Percentiles rank a stretch among this genome's conserved stretches.
Evolutionary conservation across 2,797 vertebrate species (phyloP).

Genomic region (Etheostoma nigrum): DNA sequence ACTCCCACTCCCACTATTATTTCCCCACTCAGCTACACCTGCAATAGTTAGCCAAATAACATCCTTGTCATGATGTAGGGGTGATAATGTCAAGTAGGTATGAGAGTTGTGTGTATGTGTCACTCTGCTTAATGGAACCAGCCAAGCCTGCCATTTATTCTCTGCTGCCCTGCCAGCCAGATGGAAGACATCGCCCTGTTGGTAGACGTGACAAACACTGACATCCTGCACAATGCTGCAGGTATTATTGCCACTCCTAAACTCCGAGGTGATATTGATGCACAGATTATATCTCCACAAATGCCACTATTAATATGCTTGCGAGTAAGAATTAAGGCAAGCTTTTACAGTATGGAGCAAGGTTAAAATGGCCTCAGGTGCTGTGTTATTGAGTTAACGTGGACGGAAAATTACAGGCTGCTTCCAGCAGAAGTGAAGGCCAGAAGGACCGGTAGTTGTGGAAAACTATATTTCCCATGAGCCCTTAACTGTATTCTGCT

Average conservation of each 20-base stretch:
- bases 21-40: conserved; percentile 57
- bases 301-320: conserved; percentile 51
- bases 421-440: conserved; percentile 58
- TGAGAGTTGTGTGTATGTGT: conserved; percentile 61
- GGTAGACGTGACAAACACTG: conserved; percentile 58
- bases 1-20: conserved; percentile 56
- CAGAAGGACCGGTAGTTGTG: conserved; percentile 56
- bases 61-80: conserved; percentile 72
- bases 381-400: conserved; percentile 72
- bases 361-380: conserved; percentile 77
- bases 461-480: conserved; percentile 81
- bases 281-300: conserved; percentile 27
- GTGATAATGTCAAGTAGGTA: conserved; percentile 78
- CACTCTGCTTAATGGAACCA: conserved; percentile 65
- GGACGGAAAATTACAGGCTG: conserved; percentile 71
- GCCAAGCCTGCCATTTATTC: conserved; percentile 67
- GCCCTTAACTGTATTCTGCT: conserved; percentile 61
- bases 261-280: conserved; percentile 33
- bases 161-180: conserved; percentile 51
- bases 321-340: conserved; percentile 61
- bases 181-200: conserved; percentile 47
- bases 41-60: conserved; percentile 73
- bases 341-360: conserved; percentile 50
- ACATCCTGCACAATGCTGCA: conserved; percentile 49
- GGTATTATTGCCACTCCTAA: conserved; percentile 43